Percentiles rank a stretch among this genome's conserved stretches.
These are phyloP conservation scores for Oophaga pumilio DNA, from an alignment of 2,113 vertebrate genomes.

Conservation along the genomic window DNA sequence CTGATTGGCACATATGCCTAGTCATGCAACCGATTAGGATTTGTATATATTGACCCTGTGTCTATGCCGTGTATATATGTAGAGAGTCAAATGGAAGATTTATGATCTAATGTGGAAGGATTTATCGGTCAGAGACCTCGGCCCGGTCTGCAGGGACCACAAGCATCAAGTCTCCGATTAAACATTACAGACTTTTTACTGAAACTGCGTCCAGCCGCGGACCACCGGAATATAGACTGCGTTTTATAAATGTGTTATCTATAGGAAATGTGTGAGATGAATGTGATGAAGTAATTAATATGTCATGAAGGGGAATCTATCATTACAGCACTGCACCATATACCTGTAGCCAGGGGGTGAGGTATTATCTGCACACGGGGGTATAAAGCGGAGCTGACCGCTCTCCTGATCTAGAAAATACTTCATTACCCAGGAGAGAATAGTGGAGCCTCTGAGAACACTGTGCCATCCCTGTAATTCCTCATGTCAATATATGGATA, in stretches of 20 bases:
- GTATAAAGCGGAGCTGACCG: too few relatives aligned
- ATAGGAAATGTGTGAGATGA: background rate
- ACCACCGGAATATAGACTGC: background rate
- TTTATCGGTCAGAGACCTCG: background rate
- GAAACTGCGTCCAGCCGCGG: background rate
- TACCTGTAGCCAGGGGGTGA: background rate
- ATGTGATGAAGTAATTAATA: conserved; percentile 1
- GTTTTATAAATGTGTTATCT: conserved; percentile 16
- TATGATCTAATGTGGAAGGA: background rate
- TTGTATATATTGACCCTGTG: background rate
- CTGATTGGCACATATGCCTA: background rate
- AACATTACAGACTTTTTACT: background rate
- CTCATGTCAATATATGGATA: too few relatives aligned
- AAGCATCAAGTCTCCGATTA: conserved; percentile 7
- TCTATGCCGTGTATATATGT: background rate
- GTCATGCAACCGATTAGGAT: background rate
- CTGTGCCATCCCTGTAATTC: too few relatives aligned
- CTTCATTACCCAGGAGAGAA: too few relatives aligned
- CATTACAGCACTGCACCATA: background rate
- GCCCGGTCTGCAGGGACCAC: background rate
- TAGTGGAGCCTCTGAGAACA: too few relatives aligned
- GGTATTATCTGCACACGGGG: too few relatives aligned
- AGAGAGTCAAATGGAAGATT: background rate
- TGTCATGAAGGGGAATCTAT: background rate
- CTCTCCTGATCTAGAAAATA: too few relatives aligned